Evolutionary conservation across 2,888 invertebrate genomes (phyloP).

Genomic region (Ochlodes sylvanus): DNA sequence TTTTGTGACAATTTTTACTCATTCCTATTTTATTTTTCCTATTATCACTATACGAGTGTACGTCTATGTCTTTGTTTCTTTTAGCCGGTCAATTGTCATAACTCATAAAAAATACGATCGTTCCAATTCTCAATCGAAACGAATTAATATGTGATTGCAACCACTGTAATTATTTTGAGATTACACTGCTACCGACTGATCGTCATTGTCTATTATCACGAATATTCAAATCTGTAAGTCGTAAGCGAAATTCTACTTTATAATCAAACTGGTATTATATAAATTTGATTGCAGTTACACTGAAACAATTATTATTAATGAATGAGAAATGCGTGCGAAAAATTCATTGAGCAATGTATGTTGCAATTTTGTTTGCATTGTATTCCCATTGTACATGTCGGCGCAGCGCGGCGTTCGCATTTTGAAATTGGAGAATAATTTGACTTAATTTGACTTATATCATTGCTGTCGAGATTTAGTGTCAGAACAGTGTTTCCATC

Average conservation of each 20-base stretch:
- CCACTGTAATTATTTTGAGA: slow-evolving; percentile 44
- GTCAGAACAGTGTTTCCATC: not conserved
- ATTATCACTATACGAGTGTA: too few species aligned
- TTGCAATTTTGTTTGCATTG: slow-evolving; percentile 65
- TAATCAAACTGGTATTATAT: slow-evolving; percentile 1
- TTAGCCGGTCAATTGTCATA: not conserved
- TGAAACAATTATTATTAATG: slow-evolving; percentile 42
- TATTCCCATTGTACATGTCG: slow-evolving; percentile 57
- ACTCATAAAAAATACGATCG: slow-evolving; percentile 42
- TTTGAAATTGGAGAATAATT: slow-evolving; percentile 60
- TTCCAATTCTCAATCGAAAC: slow-evolving; percentile 46
- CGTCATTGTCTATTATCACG: slow-evolving; percentile 50
- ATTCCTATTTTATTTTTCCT: too few species aligned
- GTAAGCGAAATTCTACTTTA: slow-evolving; percentile 23
- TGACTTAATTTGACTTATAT: slow-evolving; percentile 19
- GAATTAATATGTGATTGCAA: slow-evolving; percentile 45
- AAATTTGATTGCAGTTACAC: slow-evolving; percentile 14
- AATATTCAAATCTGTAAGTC: slow-evolving; percentile 44
- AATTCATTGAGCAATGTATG: slow-evolving; percentile 64
- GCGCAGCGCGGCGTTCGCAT: slow-evolving; percentile 58
- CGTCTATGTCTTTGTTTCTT: not conserved
- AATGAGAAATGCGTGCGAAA: slow-evolving; percentile 69
- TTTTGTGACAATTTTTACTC: too few species aligned
- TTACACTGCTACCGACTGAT: slow-evolving; percentile 45
- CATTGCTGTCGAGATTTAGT: slow-evolving; percentile 1